These are phyloP conservation scores for Xestobium rufovillosum DNA, from an alignment of 2,888 invertebrate genomes.

Conservation along the genomic window DNA sequence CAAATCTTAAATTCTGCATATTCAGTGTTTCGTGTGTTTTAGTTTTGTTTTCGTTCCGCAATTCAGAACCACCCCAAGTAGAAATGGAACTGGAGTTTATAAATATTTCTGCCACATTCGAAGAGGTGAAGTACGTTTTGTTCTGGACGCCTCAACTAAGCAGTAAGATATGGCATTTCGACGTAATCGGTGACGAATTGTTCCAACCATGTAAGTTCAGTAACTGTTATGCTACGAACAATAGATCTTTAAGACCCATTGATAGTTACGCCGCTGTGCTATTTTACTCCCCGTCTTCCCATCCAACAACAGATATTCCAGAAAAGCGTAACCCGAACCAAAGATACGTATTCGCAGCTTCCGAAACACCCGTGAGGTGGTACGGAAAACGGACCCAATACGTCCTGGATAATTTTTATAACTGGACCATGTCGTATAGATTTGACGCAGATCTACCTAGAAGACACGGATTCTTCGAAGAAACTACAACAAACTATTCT, in stretches of 20 bases:
- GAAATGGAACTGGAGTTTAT: too few relatives aligned
- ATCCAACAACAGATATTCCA: too few relatives aligned
- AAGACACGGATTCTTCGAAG: constrained; percentile 34
- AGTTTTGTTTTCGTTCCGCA: too few relatives aligned
- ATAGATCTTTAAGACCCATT: background rate
- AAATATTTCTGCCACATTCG: too few relatives aligned
- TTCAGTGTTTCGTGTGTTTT: too few relatives aligned
- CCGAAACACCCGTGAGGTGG: constrained; percentile 42
- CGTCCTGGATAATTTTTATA: constrained; percentile 43
- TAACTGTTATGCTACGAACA: background rate
- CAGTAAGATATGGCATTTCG: background rate
- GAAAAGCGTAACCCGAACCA: constrained; percentile 38
- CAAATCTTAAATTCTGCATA: too few relatives aligned
- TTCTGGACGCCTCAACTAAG: background rate
- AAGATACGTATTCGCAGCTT: constrained; percentile 46
- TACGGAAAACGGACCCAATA: constrained; percentile 22
- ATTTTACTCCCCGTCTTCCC: background rate
- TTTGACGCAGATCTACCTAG: constrained; percentile 40
- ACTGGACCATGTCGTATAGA: constrained; percentile 52
- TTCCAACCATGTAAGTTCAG: background rate
- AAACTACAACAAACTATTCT: constrained; percentile 22
- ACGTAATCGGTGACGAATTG: background rate
- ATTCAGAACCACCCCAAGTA: too few relatives aligned
- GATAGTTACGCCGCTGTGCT: background rate
- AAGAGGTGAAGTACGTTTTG: constrained; percentile 2